Evolutionary conservation across 2,113 vertebrate genomes (phyloP).

Genomic region (Colistium nudipinnis): DNA sequence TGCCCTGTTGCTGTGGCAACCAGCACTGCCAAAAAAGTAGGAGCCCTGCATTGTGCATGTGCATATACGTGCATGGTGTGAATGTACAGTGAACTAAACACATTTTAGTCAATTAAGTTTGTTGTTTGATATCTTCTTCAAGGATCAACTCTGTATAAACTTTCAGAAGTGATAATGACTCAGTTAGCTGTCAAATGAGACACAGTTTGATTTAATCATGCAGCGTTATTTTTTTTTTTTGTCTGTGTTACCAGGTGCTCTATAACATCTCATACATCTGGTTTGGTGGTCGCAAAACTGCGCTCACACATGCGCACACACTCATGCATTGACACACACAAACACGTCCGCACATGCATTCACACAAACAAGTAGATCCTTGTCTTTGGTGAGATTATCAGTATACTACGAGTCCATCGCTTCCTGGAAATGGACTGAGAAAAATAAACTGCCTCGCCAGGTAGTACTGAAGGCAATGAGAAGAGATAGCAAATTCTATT

Average conservation of each 20-base stretch:
- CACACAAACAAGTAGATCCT: neutral
- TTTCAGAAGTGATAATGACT: neutral
- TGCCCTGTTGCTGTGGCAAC: constrained; percentile 65
- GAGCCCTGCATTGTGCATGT: neutral
- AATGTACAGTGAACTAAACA: neutral
- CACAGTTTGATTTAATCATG: neutral
- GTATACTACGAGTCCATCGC: constrained; percentile 14
- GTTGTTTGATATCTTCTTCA: neutral
- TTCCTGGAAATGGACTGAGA: constrained; percentile 33
- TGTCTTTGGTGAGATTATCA: constrained; percentile 2
- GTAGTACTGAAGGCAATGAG: neutral
- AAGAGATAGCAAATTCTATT: constrained; percentile 20
- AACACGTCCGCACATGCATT: neutral
- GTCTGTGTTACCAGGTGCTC: neutral
- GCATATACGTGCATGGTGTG: neutral
- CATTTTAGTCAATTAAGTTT: neutral
- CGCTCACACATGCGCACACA: neutral
- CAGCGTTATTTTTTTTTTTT: neutral
- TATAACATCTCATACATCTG: neutral
- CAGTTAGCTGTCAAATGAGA: neutral
- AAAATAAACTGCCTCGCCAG: constrained; percentile 25
- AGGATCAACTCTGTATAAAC: neutral
- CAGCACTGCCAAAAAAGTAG: constrained; percentile 9
- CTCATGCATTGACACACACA: neutral
- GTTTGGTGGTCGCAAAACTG: neutral